phyloP scores from a whole-genome alignment of 2,113 vertebrate genomes.

The Mustelus asterias region DNA sequence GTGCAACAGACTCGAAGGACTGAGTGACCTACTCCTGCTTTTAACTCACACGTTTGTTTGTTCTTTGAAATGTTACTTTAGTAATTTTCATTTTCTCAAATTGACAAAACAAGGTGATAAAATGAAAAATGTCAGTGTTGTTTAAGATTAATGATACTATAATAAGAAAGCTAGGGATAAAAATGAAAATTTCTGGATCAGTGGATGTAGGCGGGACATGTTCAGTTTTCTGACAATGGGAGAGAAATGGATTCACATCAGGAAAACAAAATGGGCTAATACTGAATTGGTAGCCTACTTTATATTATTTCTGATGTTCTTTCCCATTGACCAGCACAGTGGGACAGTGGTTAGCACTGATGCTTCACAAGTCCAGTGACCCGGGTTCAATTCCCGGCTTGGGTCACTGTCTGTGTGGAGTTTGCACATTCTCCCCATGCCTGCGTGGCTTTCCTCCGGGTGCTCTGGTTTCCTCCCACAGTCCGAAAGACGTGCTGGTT shows the following conservation, averaged over 20 bases:
- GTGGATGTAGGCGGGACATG: neutral
- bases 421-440: too few species aligned
- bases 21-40: too few species aligned
- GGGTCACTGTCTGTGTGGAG: too few species aligned
- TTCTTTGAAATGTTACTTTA: neutral
- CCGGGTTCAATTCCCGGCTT: too few species aligned
- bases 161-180: neutral
- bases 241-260: neutral
- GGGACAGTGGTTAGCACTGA: too few species aligned
- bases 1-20: too few species aligned
- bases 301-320: neutral
- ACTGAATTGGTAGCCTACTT: neutral
- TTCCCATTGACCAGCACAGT: too few species aligned
- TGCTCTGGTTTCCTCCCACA: too few species aligned
- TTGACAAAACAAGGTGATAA: neutral
- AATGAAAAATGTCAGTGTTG: neutral
- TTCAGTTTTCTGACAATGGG: neutral
- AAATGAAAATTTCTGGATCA: neutral
- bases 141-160: neutral
- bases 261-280: neutral
- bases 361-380: too few species aligned
- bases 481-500: too few species aligned
- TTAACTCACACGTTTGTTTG: neutral
- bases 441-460: too few species aligned
- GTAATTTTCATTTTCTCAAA: neutral